Base-by-base conservation (phyloP, 1,140 invertebrate genomes). In the Drosophila sp. region DNA sequence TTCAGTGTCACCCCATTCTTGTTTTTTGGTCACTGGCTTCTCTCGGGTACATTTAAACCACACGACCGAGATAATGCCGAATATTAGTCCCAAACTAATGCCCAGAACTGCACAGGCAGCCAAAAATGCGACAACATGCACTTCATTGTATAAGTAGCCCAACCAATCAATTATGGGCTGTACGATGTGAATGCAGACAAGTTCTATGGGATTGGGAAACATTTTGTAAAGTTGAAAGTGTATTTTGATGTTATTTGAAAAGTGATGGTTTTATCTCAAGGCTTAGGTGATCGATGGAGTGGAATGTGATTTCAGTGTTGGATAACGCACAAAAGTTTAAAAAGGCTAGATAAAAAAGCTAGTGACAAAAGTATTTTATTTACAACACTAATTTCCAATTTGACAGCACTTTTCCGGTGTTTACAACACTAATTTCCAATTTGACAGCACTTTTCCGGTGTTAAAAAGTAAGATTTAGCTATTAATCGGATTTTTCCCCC, bases 201-300 rank as follows among this genome's bases (percentile, higher is more conserved):
- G n/a, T 68, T 85, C 77, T 23, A 84, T 85, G 0, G 81, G 81
- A 60, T 85, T 85, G 17, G 62, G 33, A 54, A 84, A 50, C 70
- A 85, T 57, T 71, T 70, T 74, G 5, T 4, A 35, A 35, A 32
- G 38, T 33, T 23, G 1, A 4, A n/a, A 30, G 10, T 6, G 3
- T n/a, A 25, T 11, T 7, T 60, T 23, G 40, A 25, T 17, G 3
- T 60, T 30, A 0, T 29, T 56, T 32, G 8, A 8, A 23, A 38
- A 10, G 17, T 60, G 57, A 7, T 17, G 17, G n/a, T n/a, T 1
- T 38, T 7, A 4, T 25, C 6, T 35, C 3, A n/a, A 56, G 54
- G 27, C 27, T 38, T 1, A 47, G 3, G 2, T 50, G 23, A 50
- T 50, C 8, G 25, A 25, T n/a, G 10, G n/a, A n/a, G n/a, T n/a